Conservation (phyloP, 1,140 invertebrate species). For the Pissodes strobi region DNA sequence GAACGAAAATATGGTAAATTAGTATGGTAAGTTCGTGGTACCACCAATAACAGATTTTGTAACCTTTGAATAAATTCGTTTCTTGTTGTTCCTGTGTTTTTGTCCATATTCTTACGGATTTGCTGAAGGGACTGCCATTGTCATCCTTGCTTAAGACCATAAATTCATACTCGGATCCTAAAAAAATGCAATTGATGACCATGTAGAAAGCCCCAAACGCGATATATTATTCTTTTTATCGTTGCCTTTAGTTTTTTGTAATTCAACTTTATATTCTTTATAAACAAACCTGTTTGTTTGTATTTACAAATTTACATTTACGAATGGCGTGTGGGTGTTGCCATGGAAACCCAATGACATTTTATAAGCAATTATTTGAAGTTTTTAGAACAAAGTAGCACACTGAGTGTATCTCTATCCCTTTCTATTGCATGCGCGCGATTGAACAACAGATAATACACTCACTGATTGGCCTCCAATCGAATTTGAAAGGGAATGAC, state of each 20-base stretch:
- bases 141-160: constrained; percentile 88
- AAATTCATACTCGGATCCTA: constrained; percentile 84
- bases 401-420: no score
- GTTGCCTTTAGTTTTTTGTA: not conserved
- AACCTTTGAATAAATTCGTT: constrained; percentile 30
- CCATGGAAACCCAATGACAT: no score
- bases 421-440: no score
- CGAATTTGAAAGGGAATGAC: no score
- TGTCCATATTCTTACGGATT: constrained; percentile 77
- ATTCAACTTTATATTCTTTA: not conserved
- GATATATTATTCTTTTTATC: not conserved
- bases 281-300: not conserved
- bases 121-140: constrained; percentile 87
- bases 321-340: no score
- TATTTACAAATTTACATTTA: not conserved
- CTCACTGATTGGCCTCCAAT: no score
- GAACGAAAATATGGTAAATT: no score
- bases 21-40: no score
- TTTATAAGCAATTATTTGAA: no score
- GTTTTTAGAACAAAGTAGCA: no score
- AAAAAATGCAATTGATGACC: constrained; percentile 38
- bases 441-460: no score
- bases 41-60: no score
- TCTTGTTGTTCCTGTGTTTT: constrained; percentile 58
- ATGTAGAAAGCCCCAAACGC: constrained; percentile 3